A percentile compares a stretch with the other conserved stretches of the same genome.
These are phyloP conservation scores for Enhydra lutris DNA, from an alignment of 2,113 vertebrate genomes.

Conservation along the genomic window DNA sequence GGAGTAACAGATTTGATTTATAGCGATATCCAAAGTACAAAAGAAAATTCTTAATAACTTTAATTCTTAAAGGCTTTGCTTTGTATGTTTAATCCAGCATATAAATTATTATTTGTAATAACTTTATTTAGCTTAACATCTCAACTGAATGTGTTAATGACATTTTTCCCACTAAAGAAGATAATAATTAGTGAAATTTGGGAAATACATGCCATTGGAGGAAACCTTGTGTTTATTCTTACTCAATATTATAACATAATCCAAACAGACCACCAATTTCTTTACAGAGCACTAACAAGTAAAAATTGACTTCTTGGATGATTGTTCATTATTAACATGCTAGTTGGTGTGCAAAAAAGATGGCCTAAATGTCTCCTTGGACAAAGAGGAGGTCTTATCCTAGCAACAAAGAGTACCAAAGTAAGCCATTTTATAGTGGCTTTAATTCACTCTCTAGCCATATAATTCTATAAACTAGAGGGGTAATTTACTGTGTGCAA, in stretches of 20 bases:
- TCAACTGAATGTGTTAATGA: neutral
- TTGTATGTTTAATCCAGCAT: neutral
- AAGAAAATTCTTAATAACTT: neutral
- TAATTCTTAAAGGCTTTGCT: neutral
- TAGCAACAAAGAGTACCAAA: neutral
- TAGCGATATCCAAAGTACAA: neutral
- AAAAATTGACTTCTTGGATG: neutral
- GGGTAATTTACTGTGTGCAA: neutral
- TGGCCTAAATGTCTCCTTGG: neutral
- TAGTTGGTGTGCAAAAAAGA: neutral
- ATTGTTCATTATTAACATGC: neutral
- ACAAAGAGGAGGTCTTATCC: neutral
- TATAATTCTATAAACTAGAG: neutral
- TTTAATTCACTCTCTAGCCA: neutral
- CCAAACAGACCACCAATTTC: neutral
- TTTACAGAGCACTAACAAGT: neutral
- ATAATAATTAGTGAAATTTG: neutral
- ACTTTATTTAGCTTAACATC: neutral
- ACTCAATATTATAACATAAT: neutral
- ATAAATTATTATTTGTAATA: neutral
- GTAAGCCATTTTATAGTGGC: neutral
- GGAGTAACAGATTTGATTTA: neutral
- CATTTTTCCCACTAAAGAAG: neutral
- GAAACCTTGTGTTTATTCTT: neutral
- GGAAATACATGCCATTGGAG: neutral